Evolutionary conservation across 2,113 vertebrate species (phyloP), one percentile per base, ranked within the genome.

Genomic region (Dendrocopos noguchii): DNA sequence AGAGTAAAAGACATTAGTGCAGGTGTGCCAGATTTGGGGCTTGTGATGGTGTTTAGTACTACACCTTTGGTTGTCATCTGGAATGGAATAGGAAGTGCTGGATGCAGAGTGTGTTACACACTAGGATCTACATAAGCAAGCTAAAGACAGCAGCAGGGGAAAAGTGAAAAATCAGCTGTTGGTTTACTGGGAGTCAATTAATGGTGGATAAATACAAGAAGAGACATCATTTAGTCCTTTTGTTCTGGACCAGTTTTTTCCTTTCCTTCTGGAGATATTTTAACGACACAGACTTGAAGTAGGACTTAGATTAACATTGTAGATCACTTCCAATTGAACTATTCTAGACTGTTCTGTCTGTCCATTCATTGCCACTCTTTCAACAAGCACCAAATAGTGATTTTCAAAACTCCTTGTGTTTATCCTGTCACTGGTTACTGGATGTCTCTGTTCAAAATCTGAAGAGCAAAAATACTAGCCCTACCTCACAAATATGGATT

Each of bases 171-270:
- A 4, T 61, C 31, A 44, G 9, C 13, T 79, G 13, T 15, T 39
- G 42, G 7, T 72, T 75, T 70, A n/a, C 9, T 65, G 11, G 14
- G 5, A 63, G 13, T 50, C 28, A 70, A 10, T 56, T 65, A 55
- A 34, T 14, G 10, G 7, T 25, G 5, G 27, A 83, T 80, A 52
- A 22, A 83, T 80, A 52, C 2, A 33, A 57, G 31, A 53, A 44
- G 18, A 42, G 11, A 39, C 0, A 0, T 33, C 25, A 16, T 64
- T 75, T 9, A 56, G 5, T 67, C 0, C 16, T n/a, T 91, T 42
- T 73, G 0, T 15, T 4, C 24, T 72, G 47, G 31, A 57, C 2
- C 52, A 39, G 14, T 44, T 47, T 52, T 0, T 50, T 39, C 9
- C 46, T 2, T 42, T 90, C 3, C 9, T 84, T 91, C 68, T 44